Evolutionary conservation across 2,797 vertebrate species (phyloP).

Genomic region (Graptemys geographica): DNA sequence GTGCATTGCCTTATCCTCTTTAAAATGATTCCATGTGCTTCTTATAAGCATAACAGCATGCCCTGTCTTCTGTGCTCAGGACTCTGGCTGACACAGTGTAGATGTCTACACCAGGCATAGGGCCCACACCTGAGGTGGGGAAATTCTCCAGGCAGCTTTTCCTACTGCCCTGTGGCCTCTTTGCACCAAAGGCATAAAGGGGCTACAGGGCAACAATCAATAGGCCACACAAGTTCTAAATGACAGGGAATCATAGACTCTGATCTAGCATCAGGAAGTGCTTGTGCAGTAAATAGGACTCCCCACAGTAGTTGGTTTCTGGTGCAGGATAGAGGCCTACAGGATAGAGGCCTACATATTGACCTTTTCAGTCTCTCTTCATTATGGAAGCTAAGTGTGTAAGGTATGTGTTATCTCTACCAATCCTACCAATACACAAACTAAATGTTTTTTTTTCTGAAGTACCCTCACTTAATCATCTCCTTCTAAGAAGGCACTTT

Average conservation of each 20-base stretch:
- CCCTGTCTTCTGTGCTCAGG: background rate
- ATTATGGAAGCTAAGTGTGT: background rate
- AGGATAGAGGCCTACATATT: background rate
- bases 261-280: background rate
- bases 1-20: too few relatives aligned
- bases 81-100: background rate
- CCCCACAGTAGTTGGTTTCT: background rate
- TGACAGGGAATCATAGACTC: background rate
- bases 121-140: background rate
- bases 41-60: too few relatives aligned
- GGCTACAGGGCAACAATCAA: background rate
- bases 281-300: too few relatives aligned
- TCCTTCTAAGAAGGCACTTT: background rate
- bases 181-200: background rate
- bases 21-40: too few relatives aligned
- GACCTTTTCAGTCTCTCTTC: slow-evolving; percentile 3
- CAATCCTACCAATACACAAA: background rate
- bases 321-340: background rate
- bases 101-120: background rate
- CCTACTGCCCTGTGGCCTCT: background rate
- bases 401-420: background rate
- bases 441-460: background rate
- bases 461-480: background rate
- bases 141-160: background rate
- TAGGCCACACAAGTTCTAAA: background rate